Conservation (phyloP, 2,113 vertebrate species). For the Parus major region DNA sequence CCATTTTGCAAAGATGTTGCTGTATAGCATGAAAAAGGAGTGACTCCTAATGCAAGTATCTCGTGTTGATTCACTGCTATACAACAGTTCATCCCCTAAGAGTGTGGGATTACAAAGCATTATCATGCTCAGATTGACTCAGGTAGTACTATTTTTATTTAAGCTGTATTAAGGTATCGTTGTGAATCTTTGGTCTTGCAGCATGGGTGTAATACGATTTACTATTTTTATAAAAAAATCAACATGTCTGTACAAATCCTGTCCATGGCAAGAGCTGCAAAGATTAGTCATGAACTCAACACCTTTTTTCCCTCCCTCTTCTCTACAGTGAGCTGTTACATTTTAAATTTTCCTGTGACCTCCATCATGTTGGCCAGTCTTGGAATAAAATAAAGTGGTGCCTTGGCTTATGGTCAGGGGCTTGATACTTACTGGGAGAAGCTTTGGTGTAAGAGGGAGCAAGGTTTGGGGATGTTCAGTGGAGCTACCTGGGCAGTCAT, state of each 20-base stretch:
- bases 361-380: neutral
- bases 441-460: neutral
- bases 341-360: neutral
- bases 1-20: neutral
- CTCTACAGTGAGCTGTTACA: neutral
- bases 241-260: conserved; percentile 64
- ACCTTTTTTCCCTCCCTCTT: neutral
- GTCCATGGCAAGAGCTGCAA: conserved; percentile 24
- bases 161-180: conserved; percentile 77
- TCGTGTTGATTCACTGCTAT: conserved; percentile 47
- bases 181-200: conserved; percentile 63
- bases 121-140: conserved; percentile 60
- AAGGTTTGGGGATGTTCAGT: neutral
- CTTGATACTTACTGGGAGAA: neutral
- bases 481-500: neutral
- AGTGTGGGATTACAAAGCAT: conserved; percentile 58
- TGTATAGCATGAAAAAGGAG: neutral
- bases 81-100: conserved; percentile 42
- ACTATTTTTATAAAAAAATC: conserved; percentile 73
- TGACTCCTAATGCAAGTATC: conserved; percentile 8
- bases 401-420: neutral
- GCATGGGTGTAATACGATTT: conserved; percentile 71
- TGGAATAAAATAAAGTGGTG: neutral
- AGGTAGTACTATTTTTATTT: conserved; percentile 59
- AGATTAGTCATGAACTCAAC: conserved; percentile 7